Evolutionary conservation across 2,113 vertebrate species (phyloP), one percentile per base, ranked within the genome.

Genomic region (Hemiprocne comata): DNA sequence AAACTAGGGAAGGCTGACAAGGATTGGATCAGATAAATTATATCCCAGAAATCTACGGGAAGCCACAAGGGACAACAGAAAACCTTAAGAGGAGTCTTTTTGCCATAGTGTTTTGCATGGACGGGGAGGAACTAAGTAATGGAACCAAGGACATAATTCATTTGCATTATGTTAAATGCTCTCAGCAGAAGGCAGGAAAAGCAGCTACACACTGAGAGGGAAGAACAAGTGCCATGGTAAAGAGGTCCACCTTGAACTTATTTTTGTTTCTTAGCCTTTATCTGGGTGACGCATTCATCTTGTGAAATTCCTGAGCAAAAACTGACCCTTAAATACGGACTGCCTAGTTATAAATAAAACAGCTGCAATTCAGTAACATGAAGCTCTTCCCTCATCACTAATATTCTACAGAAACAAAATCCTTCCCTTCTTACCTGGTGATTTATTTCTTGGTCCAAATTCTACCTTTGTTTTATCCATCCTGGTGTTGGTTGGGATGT

Each of bases 71-170:
- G 86, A 87, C 73, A 89, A 76, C 57, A 90, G 46, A 92, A 79
- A 85, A 46, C 29, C 80, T 79, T 74, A 75, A 62, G 67, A 90
- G 58, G 70, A 92, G 70, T 33, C 40, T 60, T 89, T 84, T 80
- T 93, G 54, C 85, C 67, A 66, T 75, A 79, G 71, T 40, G 29
- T 50, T 92, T 94, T 89, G n/a, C 54, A 42, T 20, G 46, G 24
- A 91, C 24, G 34, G 42, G 31, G 42, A 89, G 58, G 67, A 92
- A 67, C 66, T 60, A 70, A 69, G 50, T 51, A 80, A 73, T 11
- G 21, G 71, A 94, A 66, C 84, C 92, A 91, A 86, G 38, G 40
- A 61, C 20, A n/a, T 80, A 87, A 96, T 79, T 93, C 62, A 92
- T 69, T 62, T 42, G 55, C 42, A 26, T 78, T 85, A 69, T 25